A percentile compares a stretch with the other conserved stretches of the same genome.
Evolutionary conservation across 1,140 invertebrate species (phyloP).

Genomic region (Odontomachus brunneus): DNA sequence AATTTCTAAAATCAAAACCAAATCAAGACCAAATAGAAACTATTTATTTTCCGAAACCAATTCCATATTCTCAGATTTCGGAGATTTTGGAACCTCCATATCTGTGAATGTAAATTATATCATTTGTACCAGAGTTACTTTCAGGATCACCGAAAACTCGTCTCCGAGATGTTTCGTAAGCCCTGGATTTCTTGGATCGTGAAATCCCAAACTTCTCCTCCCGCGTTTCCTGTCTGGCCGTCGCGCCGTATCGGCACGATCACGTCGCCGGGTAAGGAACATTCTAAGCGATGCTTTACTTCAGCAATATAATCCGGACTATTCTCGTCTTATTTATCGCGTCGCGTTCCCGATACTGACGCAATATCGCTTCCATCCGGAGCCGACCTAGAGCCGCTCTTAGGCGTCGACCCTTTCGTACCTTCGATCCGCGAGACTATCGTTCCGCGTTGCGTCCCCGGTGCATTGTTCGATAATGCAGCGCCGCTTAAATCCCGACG

Average conservation of each 20-base stretch:
- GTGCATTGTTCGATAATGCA: constrained; percentile 80
- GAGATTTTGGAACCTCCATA: too few relatives aligned
- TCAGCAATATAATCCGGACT: constrained; percentile 11
- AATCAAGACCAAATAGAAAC: too few relatives aligned
- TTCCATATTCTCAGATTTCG: too few relatives aligned
- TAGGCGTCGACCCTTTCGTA: constrained; percentile 44
- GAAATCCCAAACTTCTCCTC: too few relatives aligned
- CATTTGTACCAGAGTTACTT: too few relatives aligned
- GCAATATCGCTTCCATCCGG: constrained; percentile 39
- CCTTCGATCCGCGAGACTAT: constrained; percentile 51
- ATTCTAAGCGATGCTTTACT: constrained; percentile 19
- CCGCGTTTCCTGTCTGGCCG: background rate
- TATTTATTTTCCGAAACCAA: too few relatives aligned
- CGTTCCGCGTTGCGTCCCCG: constrained; percentile 49
- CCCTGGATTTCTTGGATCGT: too few relatives aligned
- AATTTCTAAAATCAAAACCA: too few relatives aligned
- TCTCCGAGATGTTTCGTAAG: too few relatives aligned
- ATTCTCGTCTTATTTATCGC: constrained; percentile 42
- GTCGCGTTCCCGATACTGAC: constrained; percentile 26
- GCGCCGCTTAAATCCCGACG: constrained; percentile 69
- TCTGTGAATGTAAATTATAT: too few relatives aligned
- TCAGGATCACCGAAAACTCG: too few relatives aligned
- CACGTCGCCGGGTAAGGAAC: background rate
- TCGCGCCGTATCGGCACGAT: background rate
- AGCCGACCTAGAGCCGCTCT: constrained; percentile 29